phyloP scores from a whole-genome alignment of 2,797 vertebrate genomes.

The Salarias fasciatus region DNA sequence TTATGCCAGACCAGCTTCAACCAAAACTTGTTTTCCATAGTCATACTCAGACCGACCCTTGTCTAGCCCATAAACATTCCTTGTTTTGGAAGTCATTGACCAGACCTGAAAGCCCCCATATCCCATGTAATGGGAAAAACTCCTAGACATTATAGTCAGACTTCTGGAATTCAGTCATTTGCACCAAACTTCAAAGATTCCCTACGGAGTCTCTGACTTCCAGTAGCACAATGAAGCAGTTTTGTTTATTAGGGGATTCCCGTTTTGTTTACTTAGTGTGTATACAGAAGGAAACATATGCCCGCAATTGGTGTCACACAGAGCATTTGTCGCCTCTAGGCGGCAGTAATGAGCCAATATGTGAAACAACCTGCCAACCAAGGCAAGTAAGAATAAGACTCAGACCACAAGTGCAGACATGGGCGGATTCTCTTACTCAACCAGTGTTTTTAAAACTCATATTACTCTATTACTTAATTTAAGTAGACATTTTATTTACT shows the following conservation, averaged over 20 bases:
- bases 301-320: neutral
- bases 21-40: slow-evolving; percentile 45
- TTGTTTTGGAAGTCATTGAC: slow-evolving; percentile 59
- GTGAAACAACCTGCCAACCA: neutral
- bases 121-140: slow-evolving; percentile 43
- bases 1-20: slow-evolving; percentile 43
- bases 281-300: neutral
- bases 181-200: neutral
- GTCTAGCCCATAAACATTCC: slow-evolving; percentile 61
- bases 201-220: slow-evolving; percentile 10
- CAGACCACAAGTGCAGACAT: neutral
- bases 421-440: neutral
- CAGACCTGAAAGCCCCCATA: slow-evolving; percentile 41
- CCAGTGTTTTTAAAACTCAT: neutral
- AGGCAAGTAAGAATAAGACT: neutral
- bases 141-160: slow-evolving; percentile 14
- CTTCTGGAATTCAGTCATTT: slow-evolving; percentile 29
- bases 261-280: neutral
- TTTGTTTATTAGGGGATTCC: neutral
- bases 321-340: neutral
- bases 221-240: neutral
- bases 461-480: no score
- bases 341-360: neutral
- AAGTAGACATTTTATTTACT: no score
- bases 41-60: slow-evolving; percentile 45